phyloP scores from a whole-genome alignment of 2,797 vertebrate genomes.

The Natrix natrix region DNA sequence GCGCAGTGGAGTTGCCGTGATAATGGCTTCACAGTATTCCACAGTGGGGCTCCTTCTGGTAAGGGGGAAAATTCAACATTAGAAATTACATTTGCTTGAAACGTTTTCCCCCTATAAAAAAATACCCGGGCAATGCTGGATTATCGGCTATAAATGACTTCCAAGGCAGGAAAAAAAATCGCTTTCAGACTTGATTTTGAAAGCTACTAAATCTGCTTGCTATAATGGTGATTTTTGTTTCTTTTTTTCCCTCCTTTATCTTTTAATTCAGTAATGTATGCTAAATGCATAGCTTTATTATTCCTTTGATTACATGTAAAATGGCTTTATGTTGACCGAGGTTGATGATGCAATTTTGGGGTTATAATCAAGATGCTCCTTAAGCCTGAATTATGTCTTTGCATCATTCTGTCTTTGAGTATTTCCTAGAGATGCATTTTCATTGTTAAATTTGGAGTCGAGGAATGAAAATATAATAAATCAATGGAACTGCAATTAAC shows the following conservation, averaged over 20 bases:
- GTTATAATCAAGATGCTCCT: background rate
- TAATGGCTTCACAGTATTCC: too few relatives aligned
- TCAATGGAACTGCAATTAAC: background rate
- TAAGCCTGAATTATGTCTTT: background rate
- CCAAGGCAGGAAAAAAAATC: background rate
- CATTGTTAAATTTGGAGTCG: slow-evolving; percentile 1
- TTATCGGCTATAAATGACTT: background rate
- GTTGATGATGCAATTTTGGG: background rate
- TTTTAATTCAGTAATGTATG: background rate
- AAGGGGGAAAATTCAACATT: too few relatives aligned
- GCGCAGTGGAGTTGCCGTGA: too few relatives aligned
- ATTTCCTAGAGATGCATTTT: background rate
- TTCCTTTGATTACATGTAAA: background rate
- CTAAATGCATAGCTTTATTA: background rate
- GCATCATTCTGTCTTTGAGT: background rate
- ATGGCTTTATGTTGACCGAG: background rate
- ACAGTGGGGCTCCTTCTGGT: too few relatives aligned
- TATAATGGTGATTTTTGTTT: background rate
- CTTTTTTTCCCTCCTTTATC: background rate
- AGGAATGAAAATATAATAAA: background rate
- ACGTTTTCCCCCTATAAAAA: too few relatives aligned
- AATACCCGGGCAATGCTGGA: too few relatives aligned
- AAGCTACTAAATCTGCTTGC: background rate
- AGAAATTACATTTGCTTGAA: too few relatives aligned
- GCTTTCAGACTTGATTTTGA: background rate